Percentiles rank a stretch among this genome's conserved stretches.
phyloP scores from a whole-genome alignment of 1,140 invertebrate genomes.

The Drepana arcuata region DNA sequence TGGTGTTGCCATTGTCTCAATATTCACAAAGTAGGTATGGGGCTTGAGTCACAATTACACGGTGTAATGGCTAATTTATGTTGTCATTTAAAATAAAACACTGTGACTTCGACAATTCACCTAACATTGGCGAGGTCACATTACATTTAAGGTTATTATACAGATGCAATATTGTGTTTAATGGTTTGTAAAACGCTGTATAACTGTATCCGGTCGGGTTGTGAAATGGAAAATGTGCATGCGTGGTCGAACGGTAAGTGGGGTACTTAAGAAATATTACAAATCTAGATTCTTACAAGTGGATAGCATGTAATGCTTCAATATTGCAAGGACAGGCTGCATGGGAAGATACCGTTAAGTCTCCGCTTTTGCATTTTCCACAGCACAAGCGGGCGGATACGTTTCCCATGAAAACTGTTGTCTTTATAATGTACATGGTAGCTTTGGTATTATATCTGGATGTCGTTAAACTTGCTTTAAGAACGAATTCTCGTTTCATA shows the following conservation, averaged over 20 bases:
- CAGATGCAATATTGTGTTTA: conserved; percentile 30
- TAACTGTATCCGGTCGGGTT: conserved; percentile 45
- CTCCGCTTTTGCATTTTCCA: conserved; percentile 30
- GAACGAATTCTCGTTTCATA: too few relatives aligned
- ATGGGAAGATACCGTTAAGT: background rate
- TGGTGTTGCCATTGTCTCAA: conserved; percentile 52
- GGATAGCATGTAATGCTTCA: background rate
- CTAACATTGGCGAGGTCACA: too few relatives aligned
- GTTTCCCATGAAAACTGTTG: background rate
- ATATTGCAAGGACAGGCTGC: background rate
- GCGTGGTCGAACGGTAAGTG: conserved; percentile 3
- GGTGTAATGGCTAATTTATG: conserved; percentile 63
- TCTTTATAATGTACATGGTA: background rate
- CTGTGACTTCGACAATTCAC: conserved; percentile 21
- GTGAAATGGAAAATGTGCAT: conserved; percentile 62
- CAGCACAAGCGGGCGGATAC: conserved; percentile 44
- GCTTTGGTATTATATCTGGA: background rate
- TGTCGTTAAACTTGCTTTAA: background rate
- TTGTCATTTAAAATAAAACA: conserved; percentile 42
- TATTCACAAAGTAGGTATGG: conserved; percentile 52
- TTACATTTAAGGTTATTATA: conserved; percentile 13
- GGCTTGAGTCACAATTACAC: conserved; percentile 51
- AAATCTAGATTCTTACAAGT: background rate
- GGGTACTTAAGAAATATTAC: conserved; percentile 1
- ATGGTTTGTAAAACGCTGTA: conserved; percentile 35